These are phyloP conservation scores for Sphecodes monilicornis DNA, from an alignment of 2,888 invertebrate genomes.

Conservation along the genomic window DNA sequence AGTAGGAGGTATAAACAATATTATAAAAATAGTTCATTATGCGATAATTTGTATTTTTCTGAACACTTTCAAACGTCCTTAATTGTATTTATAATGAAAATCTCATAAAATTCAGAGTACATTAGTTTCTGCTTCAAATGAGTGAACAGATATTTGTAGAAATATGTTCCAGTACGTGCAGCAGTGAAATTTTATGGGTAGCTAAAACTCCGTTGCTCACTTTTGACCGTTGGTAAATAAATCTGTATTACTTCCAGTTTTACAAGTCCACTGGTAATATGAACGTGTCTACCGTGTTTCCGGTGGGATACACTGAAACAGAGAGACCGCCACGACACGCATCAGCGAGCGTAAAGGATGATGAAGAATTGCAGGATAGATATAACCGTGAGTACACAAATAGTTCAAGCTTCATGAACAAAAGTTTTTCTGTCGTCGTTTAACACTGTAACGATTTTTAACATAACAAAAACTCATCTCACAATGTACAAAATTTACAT, in stretches of 20 bases:
- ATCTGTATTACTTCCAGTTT: conserved; percentile 33
- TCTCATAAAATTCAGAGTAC: not conserved
- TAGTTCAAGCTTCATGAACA: conserved; percentile 1
- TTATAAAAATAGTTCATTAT: not conserved
- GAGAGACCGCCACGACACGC: conserved; percentile 64
- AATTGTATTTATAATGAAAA: not conserved
- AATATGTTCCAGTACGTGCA: not conserved
- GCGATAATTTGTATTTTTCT: not conserved
- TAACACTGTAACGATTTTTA: not conserved
- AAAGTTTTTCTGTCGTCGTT: not conserved
- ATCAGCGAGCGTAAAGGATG: conserved; percentile 48
- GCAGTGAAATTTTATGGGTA: not conserved
- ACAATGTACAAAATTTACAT: not conserved
- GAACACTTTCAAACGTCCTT: not conserved
- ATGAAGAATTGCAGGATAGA: conserved; percentile 43
- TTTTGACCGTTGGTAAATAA: not conserved
- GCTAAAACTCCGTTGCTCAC: not conserved
- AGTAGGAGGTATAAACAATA: not conserved
- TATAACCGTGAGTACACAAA: conserved; percentile 59
- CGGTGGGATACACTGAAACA: conserved; percentile 72
- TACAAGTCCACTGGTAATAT: conserved; percentile 69
- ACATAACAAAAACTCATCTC: not conserved
- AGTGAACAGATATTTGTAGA: not conserved
- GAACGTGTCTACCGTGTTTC: conserved; percentile 81
- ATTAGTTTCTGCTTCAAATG: not conserved